Evolutionary conservation across 2,888 invertebrate genomes (phyloP).

Genomic region (Dryococelus australis): DNA sequence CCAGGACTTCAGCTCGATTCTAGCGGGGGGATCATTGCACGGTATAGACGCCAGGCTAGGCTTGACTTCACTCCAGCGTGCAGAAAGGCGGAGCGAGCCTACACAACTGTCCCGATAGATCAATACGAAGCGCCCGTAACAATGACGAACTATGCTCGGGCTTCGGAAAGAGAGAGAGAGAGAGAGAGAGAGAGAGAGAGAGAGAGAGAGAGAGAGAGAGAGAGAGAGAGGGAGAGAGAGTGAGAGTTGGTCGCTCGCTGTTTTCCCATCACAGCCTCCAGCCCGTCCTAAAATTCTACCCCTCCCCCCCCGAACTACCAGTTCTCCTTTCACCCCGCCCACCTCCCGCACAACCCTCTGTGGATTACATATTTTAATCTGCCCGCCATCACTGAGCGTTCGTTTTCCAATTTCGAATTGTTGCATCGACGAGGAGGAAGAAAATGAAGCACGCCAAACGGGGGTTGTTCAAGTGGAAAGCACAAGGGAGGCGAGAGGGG

Average conservation of each 20-base stretch:
- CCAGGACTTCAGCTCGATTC: no score
- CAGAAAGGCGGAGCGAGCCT: background rate
- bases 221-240: background rate
- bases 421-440: background rate
- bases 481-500: no score
- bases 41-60: no score
- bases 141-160: background rate
- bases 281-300: background rate
- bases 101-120: background rate
- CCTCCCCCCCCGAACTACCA: background rate
- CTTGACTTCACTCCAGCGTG: background rate
- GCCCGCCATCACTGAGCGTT: slow-evolving; percentile 16
- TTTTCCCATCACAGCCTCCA: background rate
- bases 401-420: slow-evolving; percentile 16
- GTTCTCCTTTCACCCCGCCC: background rate
- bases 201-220: background rate
- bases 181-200: background rate
- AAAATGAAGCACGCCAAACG: background rate
- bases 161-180: no score
- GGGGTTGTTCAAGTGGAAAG: background rate
- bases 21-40: no score
- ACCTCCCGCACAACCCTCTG: background rate
- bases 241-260: background rate
- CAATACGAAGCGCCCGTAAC: background rate
- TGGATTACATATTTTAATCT: slow-evolving; percentile 16